Conservation (phyloP, 2,113 vertebrate genomes). For the Nestor notabilis region DNA sequence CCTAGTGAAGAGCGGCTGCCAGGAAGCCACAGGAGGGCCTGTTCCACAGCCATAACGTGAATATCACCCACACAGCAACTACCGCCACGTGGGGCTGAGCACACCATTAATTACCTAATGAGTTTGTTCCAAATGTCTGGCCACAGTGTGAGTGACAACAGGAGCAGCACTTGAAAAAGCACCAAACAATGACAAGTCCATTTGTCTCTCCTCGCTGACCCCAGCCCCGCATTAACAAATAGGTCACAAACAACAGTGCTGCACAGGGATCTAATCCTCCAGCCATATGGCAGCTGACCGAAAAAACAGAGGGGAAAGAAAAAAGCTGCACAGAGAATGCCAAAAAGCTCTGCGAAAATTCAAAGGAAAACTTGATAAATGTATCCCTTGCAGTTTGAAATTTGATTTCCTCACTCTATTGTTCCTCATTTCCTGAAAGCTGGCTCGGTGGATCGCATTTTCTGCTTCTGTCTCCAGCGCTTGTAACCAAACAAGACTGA, state of each 20-base stretch:
- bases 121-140: slow-evolving; percentile 46
- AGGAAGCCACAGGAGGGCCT: slow-evolving; percentile 18
- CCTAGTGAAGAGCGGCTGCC: not conserved
- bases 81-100: slow-evolving; percentile 1
- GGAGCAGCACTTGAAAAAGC: slow-evolving; percentile 1
- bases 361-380: slow-evolving; percentile 39
- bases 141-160: not conserved
- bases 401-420: slow-evolving; percentile 59
- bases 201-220: not conserved
- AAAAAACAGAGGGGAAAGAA: not conserved
- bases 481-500: slow-evolving; percentile 51
- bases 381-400: slow-evolving; percentile 32
- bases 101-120: slow-evolving; percentile 62
- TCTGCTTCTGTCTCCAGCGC: slow-evolving; percentile 58
- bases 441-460: slow-evolving; percentile 48
- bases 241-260: slow-evolving; percentile 48
- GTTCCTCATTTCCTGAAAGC: slow-evolving; percentile 63
- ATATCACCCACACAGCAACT: not conserved
- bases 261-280: slow-evolving; percentile 51
- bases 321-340: not conserved
- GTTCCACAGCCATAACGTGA: not conserved
- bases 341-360: not conserved
- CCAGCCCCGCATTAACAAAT: slow-evolving; percentile 49
- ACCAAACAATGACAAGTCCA: not conserved
- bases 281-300: slow-evolving; percentile 47